These are phyloP conservation scores for Delphinus delphis DNA, from an alignment of 2,113 vertebrate genomes.

Conservation along the genomic window DNA sequence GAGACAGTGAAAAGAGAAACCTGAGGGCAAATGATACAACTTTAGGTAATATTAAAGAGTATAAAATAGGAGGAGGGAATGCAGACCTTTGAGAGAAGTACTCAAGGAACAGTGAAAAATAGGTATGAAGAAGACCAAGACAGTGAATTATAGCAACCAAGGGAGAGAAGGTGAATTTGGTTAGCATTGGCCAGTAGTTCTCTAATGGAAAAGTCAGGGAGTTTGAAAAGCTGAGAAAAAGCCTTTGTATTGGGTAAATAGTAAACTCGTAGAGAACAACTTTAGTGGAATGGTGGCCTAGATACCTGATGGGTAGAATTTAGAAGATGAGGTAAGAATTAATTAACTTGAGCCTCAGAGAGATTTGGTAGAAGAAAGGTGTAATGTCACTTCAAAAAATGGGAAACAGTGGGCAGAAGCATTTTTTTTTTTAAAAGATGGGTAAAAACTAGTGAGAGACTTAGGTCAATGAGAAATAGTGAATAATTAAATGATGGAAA, in stretches of 20 bases:
- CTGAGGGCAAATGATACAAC: background rate
- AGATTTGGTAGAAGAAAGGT: slow-evolving; percentile 11
- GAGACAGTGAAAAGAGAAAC: background rate
- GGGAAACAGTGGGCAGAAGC: background rate
- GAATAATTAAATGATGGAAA: background rate
- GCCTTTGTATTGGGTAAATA: background rate
- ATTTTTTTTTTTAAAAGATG: background rate
- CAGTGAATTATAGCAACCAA: background rate
- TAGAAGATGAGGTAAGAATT: slow-evolving; percentile 1
- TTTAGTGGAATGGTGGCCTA: background rate
- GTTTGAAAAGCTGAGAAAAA: background rate
- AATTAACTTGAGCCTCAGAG: slow-evolving; percentile 8
- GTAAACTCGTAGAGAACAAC: background rate
- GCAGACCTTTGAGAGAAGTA: background rate
- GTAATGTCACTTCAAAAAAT: background rate
- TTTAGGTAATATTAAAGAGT: background rate
- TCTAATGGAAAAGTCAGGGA: background rate
- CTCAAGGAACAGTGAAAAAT: background rate
- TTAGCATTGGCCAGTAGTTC: background rate
- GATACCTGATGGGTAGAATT: background rate
- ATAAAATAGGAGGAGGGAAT: background rate
- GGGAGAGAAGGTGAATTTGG: background rate
- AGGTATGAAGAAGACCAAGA: background rate
- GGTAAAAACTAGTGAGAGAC: background rate
- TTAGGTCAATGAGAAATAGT: background rate